phyloP scores from a whole-genome alignment of 2,888 invertebrate species.

The Noctuana brunneofusca region DNA sequence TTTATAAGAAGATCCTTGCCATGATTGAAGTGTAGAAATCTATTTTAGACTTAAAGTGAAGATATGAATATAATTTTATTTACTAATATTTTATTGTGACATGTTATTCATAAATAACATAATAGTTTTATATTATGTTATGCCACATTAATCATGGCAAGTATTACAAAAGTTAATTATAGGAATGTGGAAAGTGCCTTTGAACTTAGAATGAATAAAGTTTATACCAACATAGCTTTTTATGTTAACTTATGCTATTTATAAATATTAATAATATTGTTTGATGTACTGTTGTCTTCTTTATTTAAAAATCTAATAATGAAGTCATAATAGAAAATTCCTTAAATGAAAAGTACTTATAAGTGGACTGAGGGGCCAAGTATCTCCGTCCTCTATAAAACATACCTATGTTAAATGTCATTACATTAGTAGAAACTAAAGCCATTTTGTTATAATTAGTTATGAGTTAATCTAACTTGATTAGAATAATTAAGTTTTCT shows the following conservation, averaged over 20 bases:
- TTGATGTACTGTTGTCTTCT: conserved; percentile 71
- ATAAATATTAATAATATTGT: conserved; percentile 81
- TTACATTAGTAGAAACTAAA: background rate
- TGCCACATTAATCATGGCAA: conserved; percentile 64
- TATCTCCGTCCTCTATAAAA: background rate
- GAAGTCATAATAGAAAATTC: background rate
- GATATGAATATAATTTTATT: conserved; percentile 38
- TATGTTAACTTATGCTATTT: conserved; percentile 82
- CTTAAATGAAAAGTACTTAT: background rate
- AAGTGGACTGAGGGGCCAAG: background rate
- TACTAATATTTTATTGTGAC: conserved; percentile 38
- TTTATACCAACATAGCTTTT: conserved; percentile 82
- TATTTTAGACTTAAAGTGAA: conserved; percentile 39
- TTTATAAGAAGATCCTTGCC: conserved; percentile 51
- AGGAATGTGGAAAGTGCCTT: conserved; percentile 82
- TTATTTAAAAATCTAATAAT: conserved; percentile 42
- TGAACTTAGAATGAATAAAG: conserved; percentile 79
- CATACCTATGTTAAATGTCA: background rate
- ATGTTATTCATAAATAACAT: conserved; percentile 38
- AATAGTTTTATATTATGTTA: conserved; percentile 40
- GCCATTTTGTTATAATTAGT: background rate
- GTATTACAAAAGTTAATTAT: conserved; percentile 64
- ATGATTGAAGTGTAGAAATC: conserved; percentile 48
- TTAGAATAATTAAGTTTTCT: background rate
- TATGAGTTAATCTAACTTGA: background rate